A percentile compares a stretch with the other conserved stretches of the same genome.
phyloP scores from a whole-genome alignment of 2,888 invertebrate genomes.

The Tipula unca region DNA sequence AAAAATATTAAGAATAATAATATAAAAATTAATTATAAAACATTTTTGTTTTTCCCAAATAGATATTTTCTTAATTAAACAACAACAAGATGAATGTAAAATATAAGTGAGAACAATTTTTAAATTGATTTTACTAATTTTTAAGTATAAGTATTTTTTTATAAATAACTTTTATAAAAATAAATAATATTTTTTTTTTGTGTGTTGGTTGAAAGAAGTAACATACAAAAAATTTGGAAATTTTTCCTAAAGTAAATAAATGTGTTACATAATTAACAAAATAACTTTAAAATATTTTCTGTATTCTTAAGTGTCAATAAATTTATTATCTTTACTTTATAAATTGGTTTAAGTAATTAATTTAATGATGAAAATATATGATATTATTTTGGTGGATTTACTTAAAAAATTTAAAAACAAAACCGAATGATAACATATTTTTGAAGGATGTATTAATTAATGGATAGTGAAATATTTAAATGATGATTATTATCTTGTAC shows the following conservation, averaged over 20 bases:
- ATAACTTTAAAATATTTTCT: background rate
- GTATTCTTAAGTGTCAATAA: background rate
- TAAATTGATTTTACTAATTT: background rate
- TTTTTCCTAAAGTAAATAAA: background rate
- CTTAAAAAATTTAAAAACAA: background rate
- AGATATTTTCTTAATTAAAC: background rate
- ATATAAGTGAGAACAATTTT: background rate
- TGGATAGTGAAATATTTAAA: background rate
- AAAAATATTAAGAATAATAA: background rate
- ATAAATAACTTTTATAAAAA: background rate
- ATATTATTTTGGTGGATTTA: background rate
- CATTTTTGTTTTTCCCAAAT: background rate
- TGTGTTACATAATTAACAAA: background rate
- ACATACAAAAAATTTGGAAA: background rate
- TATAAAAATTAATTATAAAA: background rate
- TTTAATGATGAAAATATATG: background rate
- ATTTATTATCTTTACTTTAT: background rate
- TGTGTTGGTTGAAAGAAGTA: background rate
- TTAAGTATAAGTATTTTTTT: background rate
- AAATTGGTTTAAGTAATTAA: conserved; percentile 2
- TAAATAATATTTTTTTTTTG: background rate
- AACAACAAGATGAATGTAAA: background rate
- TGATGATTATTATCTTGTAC: background rate
- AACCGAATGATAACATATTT: background rate
- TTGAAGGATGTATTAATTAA: background rate